Conservation (phyloP, 2,797 vertebrate genomes). For the Siniperca scherzeri region DNA sequence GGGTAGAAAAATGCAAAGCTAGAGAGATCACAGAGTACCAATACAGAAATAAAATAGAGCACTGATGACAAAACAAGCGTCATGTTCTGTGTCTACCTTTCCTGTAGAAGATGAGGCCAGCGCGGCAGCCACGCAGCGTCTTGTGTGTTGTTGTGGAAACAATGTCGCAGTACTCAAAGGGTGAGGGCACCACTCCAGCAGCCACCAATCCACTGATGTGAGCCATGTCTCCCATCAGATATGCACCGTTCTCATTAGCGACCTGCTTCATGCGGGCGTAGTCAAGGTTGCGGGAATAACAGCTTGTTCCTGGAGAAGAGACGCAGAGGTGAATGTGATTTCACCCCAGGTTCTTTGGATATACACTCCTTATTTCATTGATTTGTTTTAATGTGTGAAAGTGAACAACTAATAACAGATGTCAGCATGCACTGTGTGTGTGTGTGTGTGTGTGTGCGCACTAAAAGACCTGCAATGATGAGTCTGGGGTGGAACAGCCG, state of each 20-base stretch:
- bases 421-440: background rate
- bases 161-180: conserved; percentile 93
- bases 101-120: conserved; percentile 95
- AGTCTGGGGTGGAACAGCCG: conserved; percentile 94
- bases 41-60: background rate
- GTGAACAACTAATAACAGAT: background rate
- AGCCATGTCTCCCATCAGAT: conserved; percentile 96
- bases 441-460: background rate
- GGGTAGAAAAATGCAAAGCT: background rate
- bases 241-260: conserved; percentile 89
- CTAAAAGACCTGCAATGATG: conserved; percentile 91
- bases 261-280: conserved; percentile 92
- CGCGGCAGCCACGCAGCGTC: conserved; percentile 95
- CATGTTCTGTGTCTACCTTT: conserved; percentile 85
- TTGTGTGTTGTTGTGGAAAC: conserved; percentile 98
- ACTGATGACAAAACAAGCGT: background rate
- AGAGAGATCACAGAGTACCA: background rate
- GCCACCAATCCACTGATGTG: conserved; percentile 97
- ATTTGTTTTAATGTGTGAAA: background rate
- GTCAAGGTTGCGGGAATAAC: conserved; percentile 96
- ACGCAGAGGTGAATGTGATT: background rate
- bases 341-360: background rate
- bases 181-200: conserved; percentile 92
- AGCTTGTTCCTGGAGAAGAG: conserved; percentile 89
- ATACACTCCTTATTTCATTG: background rate